Conservation (phyloP, 2,113 vertebrate species). For the Hystrix cristata region DNA sequence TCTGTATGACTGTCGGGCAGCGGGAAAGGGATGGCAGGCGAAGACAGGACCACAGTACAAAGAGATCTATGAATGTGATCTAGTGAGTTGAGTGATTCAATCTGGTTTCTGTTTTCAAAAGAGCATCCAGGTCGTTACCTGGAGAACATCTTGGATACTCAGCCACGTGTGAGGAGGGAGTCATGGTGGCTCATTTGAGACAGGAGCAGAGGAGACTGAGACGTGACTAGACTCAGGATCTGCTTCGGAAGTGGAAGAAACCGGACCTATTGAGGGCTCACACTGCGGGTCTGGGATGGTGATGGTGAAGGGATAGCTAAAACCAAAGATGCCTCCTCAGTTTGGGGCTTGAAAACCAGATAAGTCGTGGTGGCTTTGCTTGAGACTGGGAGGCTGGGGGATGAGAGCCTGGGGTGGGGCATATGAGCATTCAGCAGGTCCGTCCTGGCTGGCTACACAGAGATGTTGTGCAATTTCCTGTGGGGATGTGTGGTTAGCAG, state of each 20-base stretch:
- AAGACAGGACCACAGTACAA: background rate
- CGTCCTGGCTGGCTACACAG: background rate
- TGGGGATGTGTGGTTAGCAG: background rate
- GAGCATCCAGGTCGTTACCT: background rate
- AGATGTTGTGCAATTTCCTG: background rate
- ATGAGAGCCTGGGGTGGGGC: background rate
- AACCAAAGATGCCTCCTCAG: background rate
- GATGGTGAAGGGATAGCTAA: background rate
- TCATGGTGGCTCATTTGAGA: background rate
- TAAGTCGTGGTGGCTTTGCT: too few relatives aligned
- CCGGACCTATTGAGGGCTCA: background rate
- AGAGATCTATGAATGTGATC: background rate
- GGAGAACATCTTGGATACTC: background rate
- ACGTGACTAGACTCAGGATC: background rate
- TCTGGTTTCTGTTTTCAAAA: constrained; percentile 24
- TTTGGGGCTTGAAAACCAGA: background rate
- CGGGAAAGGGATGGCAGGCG: background rate
- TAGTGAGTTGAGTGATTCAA: background rate
- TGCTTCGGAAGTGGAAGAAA: background rate
- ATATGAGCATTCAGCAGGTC: background rate
- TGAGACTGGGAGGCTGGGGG: background rate
- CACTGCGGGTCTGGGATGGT: background rate
- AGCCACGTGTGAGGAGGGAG: background rate
- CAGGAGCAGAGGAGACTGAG: background rate
- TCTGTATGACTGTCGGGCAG: background rate